Base-by-base conservation (phyloP, 2,888 invertebrate species). In the Ptychoptera contaminata region DNA sequence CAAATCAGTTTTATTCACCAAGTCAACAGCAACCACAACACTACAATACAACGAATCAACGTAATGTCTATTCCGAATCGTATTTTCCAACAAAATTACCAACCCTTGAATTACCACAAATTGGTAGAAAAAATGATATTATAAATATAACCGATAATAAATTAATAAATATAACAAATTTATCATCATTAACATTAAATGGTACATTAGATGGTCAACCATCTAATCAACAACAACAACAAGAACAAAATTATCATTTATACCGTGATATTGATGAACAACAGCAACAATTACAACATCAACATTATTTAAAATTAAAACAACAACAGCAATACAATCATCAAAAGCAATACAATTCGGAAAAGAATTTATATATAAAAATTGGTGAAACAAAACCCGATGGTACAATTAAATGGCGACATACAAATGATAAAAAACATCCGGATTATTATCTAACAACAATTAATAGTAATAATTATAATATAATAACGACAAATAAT, bases 121-220 rank as follows among this genome's bases (percentile, higher is more conserved):
- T 9, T 40, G 40, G 15, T 31, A 23, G 23, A 23, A 23, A 23
- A 23, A 23, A 23, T 23, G 23, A 23, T 23, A 23, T 23, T 5
- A 23, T 23, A 5, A 23, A 23, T 23, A 23, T 23, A 23, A 23
- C 23, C 23, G 23, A 23, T 23, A 23, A 23, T 23, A 23, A 23
- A 23, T 23, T 23, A 7, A 23, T 23, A 23, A 23, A 34, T 39
- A 37, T 45, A 45, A 16, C 40, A 40, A 31, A 37, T 41, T 29
- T 30, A 44, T 23, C 44, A 45, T 40, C 23, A 23, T 23, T 23
- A 23, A 23, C 23, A 23, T 30, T 56, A 50, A 56, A 59, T 53
- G 58, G 57, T 55, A 58, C 58, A 52, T 52, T 55, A 47, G 56
- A 53, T 52, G 53, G 55, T 51, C 53, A 54, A 45, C 51, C 54